These are phyloP conservation scores for Drosophila kuntzei DNA, from an alignment of 2,888 invertebrate genomes.

Conservation along the genomic window DNA sequence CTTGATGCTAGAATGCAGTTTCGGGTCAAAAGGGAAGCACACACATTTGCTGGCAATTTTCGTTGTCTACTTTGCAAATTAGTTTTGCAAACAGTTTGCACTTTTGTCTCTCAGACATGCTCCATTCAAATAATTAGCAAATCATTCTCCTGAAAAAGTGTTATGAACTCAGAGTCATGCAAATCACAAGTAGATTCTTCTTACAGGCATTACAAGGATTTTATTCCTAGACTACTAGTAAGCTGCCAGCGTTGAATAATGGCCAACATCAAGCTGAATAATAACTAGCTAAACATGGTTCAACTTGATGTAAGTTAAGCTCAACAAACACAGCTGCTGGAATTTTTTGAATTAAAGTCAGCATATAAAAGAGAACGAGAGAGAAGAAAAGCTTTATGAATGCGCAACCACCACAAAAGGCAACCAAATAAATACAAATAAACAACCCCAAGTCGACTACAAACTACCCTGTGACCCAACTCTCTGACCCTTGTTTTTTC, in stretches of 20 bases:
- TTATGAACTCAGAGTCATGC: conserved; percentile 23
- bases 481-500: background rate
- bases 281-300: conserved; percentile 52
- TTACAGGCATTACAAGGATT: conserved; percentile 7
- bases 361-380: conserved; percentile 1
- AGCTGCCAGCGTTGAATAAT: conserved; percentile 27
- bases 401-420: conserved; percentile 32
- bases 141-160: conserved; percentile 12
- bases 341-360: conserved; percentile 33
- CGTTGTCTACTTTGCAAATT: conserved; percentile 52
- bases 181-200: conserved; percentile 8
- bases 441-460: conserved; percentile 21
- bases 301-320: conserved; percentile 25
- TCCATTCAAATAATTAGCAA: conserved; percentile 37
- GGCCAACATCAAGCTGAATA: conserved; percentile 48
- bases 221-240: background rate
- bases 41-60: conserved; percentile 37
- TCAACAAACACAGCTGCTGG: conserved; percentile 27
- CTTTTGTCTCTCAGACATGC: background rate
- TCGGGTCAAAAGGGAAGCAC: conserved; percentile 2
- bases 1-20: conserved; percentile 11
- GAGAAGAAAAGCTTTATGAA: conserved; percentile 43
- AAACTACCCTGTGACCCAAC: conserved; percentile 10
- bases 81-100: conserved; percentile 45
- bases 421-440: conserved; percentile 30